A percentile compares a stretch with the other conserved stretches of the same genome.
These are phyloP conservation scores for Cebus imitator DNA, from an alignment of 2,113 vertebrate genomes.

Conservation along the genomic window DNA sequence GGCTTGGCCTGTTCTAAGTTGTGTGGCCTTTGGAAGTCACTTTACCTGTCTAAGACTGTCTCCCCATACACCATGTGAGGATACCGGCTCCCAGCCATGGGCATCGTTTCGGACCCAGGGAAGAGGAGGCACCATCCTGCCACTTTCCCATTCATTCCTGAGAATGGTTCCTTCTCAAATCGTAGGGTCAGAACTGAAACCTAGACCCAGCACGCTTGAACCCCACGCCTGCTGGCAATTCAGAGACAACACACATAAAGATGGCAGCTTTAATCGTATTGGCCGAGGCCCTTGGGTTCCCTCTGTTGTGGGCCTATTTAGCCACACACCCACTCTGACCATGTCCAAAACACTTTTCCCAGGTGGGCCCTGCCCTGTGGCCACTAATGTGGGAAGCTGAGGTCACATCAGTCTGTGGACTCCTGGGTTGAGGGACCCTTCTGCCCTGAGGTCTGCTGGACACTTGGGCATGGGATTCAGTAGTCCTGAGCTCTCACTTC, in stretches of 20 bases:
- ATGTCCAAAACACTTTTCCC: not conserved
- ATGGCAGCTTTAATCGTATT: conserved; percentile 73
- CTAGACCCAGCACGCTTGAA: not conserved
- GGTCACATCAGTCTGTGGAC: not conserved
- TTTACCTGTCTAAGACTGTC: not conserved
- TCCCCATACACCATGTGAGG: not conserved
- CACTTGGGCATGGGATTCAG: not conserved
- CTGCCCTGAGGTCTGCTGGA: not conserved
- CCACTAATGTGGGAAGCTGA: not conserved
- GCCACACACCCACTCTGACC: not conserved
- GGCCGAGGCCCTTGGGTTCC: not conserved
- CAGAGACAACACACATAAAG: conserved; percentile 46
- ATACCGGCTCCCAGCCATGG: not conserved
- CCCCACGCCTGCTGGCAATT: not conserved
- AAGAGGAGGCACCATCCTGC: not conserved
- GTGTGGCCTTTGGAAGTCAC: not conserved
- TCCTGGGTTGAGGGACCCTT: not conserved
- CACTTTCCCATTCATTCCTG: not conserved
- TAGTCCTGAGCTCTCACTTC: not conserved
- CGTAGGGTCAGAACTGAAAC: not conserved
- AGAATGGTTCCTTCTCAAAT: not conserved
- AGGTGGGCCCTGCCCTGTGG: not conserved
- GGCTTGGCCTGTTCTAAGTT: not conserved
- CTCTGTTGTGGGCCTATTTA: not conserved
- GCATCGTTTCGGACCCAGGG: not conserved